Base-by-base conservation (phyloP, 2,888 invertebrate genomes). In the Philaethria dido region DNA sequence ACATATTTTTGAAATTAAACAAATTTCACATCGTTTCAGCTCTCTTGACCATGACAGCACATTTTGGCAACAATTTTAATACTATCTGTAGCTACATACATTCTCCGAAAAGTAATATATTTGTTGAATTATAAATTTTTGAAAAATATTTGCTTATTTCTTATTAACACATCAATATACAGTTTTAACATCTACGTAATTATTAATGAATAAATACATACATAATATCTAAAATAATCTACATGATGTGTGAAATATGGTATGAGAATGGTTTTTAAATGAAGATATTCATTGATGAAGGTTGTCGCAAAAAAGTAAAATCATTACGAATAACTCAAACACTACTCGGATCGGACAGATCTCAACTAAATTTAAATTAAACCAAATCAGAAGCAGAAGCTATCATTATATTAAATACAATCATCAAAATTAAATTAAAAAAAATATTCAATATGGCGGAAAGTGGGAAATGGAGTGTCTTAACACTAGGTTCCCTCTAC, bases 21-120 rank as follows among this genome's bases (percentile, higher is more conserved):
- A 55, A 0, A 18, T 14, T 45, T 36, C 1, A 36, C 64, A 42
- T 47, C 47, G 18, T 25, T 13, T 45, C n/a, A 39, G 11, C 48
- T 66, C 72, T 69, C 68, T 69, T 70, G 68, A 71, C 71, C 72
- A 68, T 68, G 70, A 74, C 11, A 29, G 16, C 22, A 64, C 54
- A 44, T 77, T 83, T 85, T 86, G 83, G 84, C 84, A 83, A 82
- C 80, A 77, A 76, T 76, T 75, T 75, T 75, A 75, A 73, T 74
- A 78, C 77, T 70, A 68, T 59, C 61, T 65, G 62, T 67, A 68
- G 67, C 62, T 74, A 69, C 70, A 73, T 80, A 82, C 67, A 80
- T 70, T 71, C 73, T 77, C 78, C 77, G 76, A 83, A 82, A 81
- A 80, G 69, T 77, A 80, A 74, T 73, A 66, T 47, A 68, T 52